Conservation (phyloP, 23 tunicate species). For the Ciona savignyi region DNA sequence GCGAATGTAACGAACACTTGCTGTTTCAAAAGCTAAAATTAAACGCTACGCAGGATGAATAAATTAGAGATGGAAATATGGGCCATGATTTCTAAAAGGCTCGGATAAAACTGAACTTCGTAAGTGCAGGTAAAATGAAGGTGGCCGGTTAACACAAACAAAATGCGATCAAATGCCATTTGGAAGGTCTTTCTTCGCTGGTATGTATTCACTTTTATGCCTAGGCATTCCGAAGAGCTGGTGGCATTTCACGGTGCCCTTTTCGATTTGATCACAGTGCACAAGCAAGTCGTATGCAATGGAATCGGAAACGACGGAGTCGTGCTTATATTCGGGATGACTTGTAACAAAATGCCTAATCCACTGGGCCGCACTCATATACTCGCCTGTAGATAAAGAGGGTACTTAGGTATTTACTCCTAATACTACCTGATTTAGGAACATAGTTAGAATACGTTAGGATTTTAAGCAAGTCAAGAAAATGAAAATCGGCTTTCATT, state of each 20-base stretch:
- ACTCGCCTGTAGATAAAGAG: conserved; percentile 45
- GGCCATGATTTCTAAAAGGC: background rate
- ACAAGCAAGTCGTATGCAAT: conserved; percentile 72
- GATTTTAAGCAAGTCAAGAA: too few relatives aligned
- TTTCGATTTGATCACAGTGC: conserved; percentile 61
- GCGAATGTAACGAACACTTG: too few relatives aligned
- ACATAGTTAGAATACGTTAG: too few relatives aligned
- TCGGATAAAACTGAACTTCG: background rate
- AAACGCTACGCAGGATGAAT: too few relatives aligned
- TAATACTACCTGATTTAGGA: too few relatives aligned
- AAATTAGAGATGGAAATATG: too few relatives aligned
- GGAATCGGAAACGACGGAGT: conserved; percentile 69
- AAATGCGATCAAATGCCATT: background rate
- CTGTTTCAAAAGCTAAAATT: too few relatives aligned
- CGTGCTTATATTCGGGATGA: conserved; percentile 77
- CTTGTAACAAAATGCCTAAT: conserved; percentile 73
- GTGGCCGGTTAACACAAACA: background rate
- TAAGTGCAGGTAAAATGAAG: background rate
- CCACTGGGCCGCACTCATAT: conserved; percentile 94
- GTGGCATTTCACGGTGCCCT: conserved; percentile 62
- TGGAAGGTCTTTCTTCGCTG: background rate
- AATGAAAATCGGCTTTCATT: too few relatives aligned
- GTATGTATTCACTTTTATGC: conserved; percentile 60
- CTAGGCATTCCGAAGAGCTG: conserved; percentile 51
- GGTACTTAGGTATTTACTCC: too few relatives aligned